phyloP scores from a whole-genome alignment of 2,797 vertebrate genomes.

The Pelobates cultripes region DNA sequence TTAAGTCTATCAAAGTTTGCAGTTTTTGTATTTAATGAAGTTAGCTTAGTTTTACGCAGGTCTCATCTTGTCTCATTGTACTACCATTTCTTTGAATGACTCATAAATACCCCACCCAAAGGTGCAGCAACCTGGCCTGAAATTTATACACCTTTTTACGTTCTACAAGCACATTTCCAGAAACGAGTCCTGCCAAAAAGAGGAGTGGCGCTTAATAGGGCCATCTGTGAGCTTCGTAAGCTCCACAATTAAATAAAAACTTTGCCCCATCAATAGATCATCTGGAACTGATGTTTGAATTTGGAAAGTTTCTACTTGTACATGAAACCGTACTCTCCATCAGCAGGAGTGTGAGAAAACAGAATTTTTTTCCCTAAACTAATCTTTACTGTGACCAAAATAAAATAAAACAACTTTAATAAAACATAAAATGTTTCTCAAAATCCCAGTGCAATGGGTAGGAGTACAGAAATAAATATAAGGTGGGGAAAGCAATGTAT shows the following conservation, averaged over 20 bases:
- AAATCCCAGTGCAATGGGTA: too few species aligned
- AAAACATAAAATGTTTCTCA: too few species aligned
- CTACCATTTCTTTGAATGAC: slow-evolving; percentile 58
- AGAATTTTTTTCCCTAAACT: too few species aligned
- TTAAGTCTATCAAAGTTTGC: too few species aligned
- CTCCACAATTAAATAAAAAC: not conserved
- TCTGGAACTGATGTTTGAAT: not conserved
- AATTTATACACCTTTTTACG: slow-evolving; percentile 57
- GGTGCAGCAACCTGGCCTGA: slow-evolving; percentile 57
- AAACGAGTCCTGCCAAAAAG: slow-evolving; percentile 44
- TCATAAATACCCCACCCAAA: slow-evolving; percentile 62
- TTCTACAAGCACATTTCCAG: slow-evolving; percentile 59
- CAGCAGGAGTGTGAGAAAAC: too few species aligned
- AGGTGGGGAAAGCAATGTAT: too few species aligned
- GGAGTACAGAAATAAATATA: too few species aligned
- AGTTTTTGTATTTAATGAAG: too few species aligned
- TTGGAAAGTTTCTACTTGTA: too few species aligned
- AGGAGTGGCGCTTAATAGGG: slow-evolving; percentile 1
- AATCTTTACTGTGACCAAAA: too few species aligned
- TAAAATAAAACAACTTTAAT: too few species aligned
- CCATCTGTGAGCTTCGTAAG: not conserved
- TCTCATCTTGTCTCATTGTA: slow-evolving; percentile 45
- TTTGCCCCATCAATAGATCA: not conserved
- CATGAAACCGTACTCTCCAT: too few species aligned
- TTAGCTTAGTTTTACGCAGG: slow-evolving; percentile 9